These are phyloP conservation scores for Staurois parvus DNA, from an alignment of 2,797 vertebrate genomes.

Conservation along the genomic window DNA sequence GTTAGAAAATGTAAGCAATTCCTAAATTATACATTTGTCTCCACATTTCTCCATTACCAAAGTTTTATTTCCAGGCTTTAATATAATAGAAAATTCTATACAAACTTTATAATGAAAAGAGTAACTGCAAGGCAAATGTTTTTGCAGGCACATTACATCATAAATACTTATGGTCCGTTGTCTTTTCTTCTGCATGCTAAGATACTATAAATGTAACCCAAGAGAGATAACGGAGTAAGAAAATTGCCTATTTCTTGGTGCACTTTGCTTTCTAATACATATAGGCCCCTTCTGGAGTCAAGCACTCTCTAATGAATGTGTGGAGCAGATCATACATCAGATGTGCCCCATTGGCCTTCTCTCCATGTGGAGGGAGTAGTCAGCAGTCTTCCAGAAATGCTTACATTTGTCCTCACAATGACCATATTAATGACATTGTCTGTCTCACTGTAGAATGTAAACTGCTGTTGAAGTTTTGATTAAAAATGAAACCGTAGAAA, in stretches of 20 bases:
- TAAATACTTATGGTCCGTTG: background rate
- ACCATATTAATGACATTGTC: conserved; percentile 54
- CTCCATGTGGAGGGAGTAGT: background rate
- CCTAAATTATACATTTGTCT: background rate
- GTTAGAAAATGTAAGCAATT: too few relatives aligned
- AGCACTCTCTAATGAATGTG: conserved; percentile 23
- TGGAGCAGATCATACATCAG: conserved; percentile 22
- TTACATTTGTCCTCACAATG: conserved; percentile 59
- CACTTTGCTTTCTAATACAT: background rate
- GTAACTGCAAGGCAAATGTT: background rate
- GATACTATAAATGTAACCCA: too few relatives aligned
- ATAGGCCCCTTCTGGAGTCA: background rate
- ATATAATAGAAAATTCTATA: background rate
- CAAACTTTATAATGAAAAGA: too few relatives aligned
- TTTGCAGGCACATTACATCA: background rate
- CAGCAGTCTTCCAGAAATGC: conserved; percentile 58
- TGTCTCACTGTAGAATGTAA: conserved; percentile 10
- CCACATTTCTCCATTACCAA: background rate
- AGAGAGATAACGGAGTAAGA: too few relatives aligned
- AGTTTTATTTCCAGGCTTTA: background rate
- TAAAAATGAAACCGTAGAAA: background rate
- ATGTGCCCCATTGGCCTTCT: conserved; percentile 43
- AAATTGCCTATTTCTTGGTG: background rate
- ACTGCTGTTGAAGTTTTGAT: conserved; percentile 24
- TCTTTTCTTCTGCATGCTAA: too few relatives aligned